Base-by-base conservation (phyloP, 1,140 invertebrate species). In the Oscheius sp. region DNA sequence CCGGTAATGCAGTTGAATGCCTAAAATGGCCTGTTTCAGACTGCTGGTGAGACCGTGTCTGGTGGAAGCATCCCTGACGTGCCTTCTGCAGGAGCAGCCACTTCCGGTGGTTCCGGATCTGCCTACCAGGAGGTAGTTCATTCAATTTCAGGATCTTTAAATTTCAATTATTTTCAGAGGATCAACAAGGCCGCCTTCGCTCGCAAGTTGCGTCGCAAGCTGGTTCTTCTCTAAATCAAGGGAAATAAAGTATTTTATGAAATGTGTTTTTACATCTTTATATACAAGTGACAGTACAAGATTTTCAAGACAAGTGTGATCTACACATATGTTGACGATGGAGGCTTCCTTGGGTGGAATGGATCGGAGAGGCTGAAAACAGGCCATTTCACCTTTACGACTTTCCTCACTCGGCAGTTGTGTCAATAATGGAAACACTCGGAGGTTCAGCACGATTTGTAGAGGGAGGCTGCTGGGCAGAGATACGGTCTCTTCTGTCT, bases 151-250 rank as follows among this genome's bases (percentile, higher is more conserved):
- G 38, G 15, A 55, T 15, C 23, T 55, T 26, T 23, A 55, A 55
- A 7, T 13, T 26, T 13, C 7, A 4, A 7, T 55, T 55, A 42
- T 42, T n/a, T 7, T 55, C 7, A 55, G 49, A 15, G 7, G 23
- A 55, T 55, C 49, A 55, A 55, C 49, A 55, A 55, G 49, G 49
- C 49, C 23, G 23, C 49, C 49, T 55, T 55, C 28, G 49, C 49
- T 26, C 15, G 28, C 15, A 15, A 55, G 49, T 26, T 55, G 15
- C 49, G 49, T 55, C 49, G 49, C 49, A 55, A 55, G 28, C 28
- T 55, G 49, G 49, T 55, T 55, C 7, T 23, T 4, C 7, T 55
- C 49, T 55, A 55, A 55, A 55, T n/a, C n/a, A n/a, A n/a, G n/a
- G n/a, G n/a, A n/a, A n/a, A n/a, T n/a, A n/a, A n/a, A n/a, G n/a